phyloP scores from a whole-genome alignment of 2,888 invertebrate genomes.

The Andrena flavipes region DNA sequence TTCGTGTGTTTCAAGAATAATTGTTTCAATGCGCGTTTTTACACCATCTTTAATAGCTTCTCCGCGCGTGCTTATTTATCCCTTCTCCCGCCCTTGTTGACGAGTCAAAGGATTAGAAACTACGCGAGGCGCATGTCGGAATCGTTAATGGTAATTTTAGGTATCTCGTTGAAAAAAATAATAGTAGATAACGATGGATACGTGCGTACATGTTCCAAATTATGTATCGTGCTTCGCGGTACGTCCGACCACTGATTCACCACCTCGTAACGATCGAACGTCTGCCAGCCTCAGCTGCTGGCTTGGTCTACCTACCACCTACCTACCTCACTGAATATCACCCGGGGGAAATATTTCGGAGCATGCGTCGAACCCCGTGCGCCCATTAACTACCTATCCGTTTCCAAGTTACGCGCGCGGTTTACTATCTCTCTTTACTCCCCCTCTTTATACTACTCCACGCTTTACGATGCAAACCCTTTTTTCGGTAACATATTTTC shows the following conservation, averaged over 20 bases:
- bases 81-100: background rate
- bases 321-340: conserved; percentile 71
- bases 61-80: no score
- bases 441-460: background rate
- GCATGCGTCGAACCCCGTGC: conserved; percentile 72
- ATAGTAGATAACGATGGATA: conserved; percentile 23
- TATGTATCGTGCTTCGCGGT: conserved; percentile 30
- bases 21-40: background rate
- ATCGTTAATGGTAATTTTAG: no score
- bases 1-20: no score
- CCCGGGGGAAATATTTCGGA: conserved; percentile 70
- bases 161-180: background rate
- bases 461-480: background rate
- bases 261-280: conserved; percentile 80
- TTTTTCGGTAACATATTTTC: background rate
- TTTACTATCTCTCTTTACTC: background rate
- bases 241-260: conserved; percentile 62
- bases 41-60: background rate
- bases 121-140: background rate
- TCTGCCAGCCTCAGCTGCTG: conserved; percentile 60
- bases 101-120: background rate
- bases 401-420: background rate
- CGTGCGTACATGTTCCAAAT: conserved; percentile 26
- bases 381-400: background rate
- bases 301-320: conserved; percentile 65